A percentile compares a stretch with the other conserved stretches of the same genome.
These are phyloP conservation scores for Xiphias gladius DNA, from an alignment of 2,113 vertebrate genomes.

Conservation along the genomic window DNA sequence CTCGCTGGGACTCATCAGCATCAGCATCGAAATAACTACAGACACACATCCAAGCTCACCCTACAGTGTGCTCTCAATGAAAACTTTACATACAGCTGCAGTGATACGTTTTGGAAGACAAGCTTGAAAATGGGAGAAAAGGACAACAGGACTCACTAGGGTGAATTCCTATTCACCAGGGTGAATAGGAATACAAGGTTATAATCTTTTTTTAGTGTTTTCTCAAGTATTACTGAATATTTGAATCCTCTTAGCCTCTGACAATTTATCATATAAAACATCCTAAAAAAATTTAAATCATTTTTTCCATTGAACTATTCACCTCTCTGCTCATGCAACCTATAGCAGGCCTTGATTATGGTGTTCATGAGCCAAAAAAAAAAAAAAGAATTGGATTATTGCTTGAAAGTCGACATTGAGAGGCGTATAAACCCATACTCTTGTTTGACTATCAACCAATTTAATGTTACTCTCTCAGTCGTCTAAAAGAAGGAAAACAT, in stretches of 20 bases:
- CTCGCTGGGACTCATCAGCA: constrained; percentile 22
- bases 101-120: neutral
- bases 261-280: neutral
- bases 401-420: no score
- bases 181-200: neutral
- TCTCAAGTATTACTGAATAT: neutral
- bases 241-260: neutral
- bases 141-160: neutral
- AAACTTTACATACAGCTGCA: neutral
- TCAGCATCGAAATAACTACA: neutral
- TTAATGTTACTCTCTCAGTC: no score
- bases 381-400: no score
- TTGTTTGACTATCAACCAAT: no score
- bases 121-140: neutral
- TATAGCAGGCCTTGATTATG: neutral
- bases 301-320: no score
- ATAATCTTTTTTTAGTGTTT: neutral
- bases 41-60: neutral
- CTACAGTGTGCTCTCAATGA: neutral
- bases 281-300: no score
- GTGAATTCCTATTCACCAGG: neutral
- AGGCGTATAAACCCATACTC: no score
- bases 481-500: neutral
- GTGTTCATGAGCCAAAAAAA: no score
- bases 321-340: no score